A percentile compares a stretch with the other conserved stretches of the same genome.
Evolutionary conservation across 2,888 invertebrate genomes (phyloP).

Genomic region (Pseudeuparius sepicola): DNA sequence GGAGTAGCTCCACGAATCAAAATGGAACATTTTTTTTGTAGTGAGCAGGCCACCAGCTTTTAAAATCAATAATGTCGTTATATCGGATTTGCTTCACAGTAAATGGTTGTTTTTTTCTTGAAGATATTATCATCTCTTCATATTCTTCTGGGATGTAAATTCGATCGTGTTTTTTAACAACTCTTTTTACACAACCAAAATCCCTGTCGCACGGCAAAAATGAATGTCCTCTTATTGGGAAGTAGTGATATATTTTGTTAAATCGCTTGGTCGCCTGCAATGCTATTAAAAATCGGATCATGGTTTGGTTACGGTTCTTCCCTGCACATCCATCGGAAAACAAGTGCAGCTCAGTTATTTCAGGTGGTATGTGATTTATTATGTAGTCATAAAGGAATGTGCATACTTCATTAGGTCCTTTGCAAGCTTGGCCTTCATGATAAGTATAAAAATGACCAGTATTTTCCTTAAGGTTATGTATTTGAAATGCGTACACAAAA

Average conservation of each 20-base stretch:
- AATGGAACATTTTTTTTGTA: slow-evolving; percentile 9
- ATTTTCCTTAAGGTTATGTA: slow-evolving; percentile 13
- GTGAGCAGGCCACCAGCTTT: slow-evolving; percentile 13
- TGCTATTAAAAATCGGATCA: slow-evolving; percentile 19
- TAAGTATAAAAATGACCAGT: slow-evolving; percentile 19
- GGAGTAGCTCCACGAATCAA: slow-evolving; percentile 5
- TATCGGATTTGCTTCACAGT: slow-evolving; percentile 14
- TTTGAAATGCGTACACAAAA: slow-evolving; percentile 12
- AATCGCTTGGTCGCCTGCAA: slow-evolving; percentile 17
- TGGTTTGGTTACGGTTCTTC: slow-evolving; percentile 21
- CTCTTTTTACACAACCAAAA: slow-evolving; percentile 20
- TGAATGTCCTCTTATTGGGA: slow-evolving; percentile 19
- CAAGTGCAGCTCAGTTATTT: slow-evolving; percentile 19
- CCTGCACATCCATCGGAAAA: slow-evolving; percentile 23
- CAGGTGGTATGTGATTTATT: slow-evolving; percentile 14
- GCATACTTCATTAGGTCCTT: slow-evolving; percentile 22
- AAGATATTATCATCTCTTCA: slow-evolving; percentile 15
- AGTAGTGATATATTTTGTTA: slow-evolving; percentile 20
- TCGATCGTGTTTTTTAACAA: slow-evolving; percentile 19
- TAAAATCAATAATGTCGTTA: slow-evolving; percentile 15
- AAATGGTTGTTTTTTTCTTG: slow-evolving; percentile 16
- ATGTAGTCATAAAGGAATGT: slow-evolving; percentile 21
- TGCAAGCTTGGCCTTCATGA: slow-evolving; percentile 22
- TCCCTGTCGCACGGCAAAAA: slow-evolving; percentile 22
- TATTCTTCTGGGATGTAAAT: slow-evolving; percentile 21